These are phyloP conservation scores for Macroglossus sobrinus DNA, from an alignment of 2,113 vertebrate genomes.

Conservation along the genomic window DNA sequence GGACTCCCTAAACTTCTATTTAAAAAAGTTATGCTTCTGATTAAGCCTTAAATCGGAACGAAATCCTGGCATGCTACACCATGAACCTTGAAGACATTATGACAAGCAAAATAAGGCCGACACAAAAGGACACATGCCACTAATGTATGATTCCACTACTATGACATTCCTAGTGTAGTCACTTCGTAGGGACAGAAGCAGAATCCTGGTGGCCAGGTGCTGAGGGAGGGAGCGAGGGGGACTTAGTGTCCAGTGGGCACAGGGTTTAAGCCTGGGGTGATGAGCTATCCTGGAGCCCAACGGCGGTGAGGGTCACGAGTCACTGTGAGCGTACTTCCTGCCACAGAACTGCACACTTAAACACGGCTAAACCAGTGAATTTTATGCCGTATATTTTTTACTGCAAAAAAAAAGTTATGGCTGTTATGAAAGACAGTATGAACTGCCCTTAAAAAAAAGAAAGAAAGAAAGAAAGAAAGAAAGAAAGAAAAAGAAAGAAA, in stretches of 20 bases:
- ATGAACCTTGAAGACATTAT: not conserved
- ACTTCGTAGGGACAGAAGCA: not conserved
- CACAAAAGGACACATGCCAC: not conserved
- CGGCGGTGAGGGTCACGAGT: not conserved
- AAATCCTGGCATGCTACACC: not conserved
- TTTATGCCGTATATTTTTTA: not conserved
- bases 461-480: no score
- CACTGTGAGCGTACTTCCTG: not conserved
- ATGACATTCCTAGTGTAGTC: not conserved
- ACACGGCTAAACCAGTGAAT: not conserved
- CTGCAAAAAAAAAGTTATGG: not conserved
- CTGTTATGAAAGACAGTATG: not conserved
- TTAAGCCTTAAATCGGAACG: not conserved
- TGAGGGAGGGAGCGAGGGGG: no score
- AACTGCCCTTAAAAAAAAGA: not conserved
- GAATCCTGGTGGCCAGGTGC: not conserved
- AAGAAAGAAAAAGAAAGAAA: no score
- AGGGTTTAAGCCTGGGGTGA: not conserved
- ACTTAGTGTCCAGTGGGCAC: not conserved
- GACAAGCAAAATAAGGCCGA: not conserved
- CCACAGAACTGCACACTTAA: not conserved
- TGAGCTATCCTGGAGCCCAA: not conserved
- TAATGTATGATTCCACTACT: not conserved
- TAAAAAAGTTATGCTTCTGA: not conserved
- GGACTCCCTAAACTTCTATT: not conserved